Percentiles rank a stretch among this genome's conserved stretches.
These are phyloP conservation scores for Chamaetylas fuelleborni DNA, from an alignment of 2,113 vertebrate genomes.

Conservation along the genomic window DNA sequence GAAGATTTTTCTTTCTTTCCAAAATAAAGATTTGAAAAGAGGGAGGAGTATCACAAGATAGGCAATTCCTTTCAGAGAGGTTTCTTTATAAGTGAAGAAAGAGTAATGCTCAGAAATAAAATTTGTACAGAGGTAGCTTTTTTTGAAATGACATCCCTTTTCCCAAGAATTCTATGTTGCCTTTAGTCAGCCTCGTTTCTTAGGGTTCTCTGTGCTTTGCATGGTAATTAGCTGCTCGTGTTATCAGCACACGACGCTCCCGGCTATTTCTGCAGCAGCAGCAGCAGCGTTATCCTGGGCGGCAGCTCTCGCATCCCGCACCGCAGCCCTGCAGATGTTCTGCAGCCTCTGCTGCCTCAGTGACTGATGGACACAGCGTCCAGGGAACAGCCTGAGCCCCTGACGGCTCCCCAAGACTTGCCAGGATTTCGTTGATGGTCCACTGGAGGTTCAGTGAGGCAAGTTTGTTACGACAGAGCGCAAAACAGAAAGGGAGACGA, in stretches of 20 bases:
- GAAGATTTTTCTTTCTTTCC: background rate
- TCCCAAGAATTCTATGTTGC: slow-evolving; percentile 29
- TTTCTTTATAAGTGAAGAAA: slow-evolving; percentile 14
- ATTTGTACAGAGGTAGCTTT: slow-evolving; percentile 3
- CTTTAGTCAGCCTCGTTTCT: slow-evolving; percentile 51
- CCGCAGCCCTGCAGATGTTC: background rate
- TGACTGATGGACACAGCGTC: background rate
- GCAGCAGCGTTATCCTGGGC: background rate
- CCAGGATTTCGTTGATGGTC: slow-evolving; percentile 43
- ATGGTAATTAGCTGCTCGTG: slow-evolving; percentile 66
- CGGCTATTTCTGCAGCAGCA: slow-evolving; percentile 59
- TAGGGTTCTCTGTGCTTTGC: slow-evolving; percentile 62
- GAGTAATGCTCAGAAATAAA: slow-evolving; percentile 35
- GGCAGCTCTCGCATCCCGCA: background rate
- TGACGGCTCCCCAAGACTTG: background rate
- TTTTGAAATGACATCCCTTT: slow-evolving; percentile 33
- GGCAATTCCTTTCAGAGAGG: background rate
- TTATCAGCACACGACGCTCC: slow-evolving; percentile 33
- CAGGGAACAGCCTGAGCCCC: background rate
- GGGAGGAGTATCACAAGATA: background rate
- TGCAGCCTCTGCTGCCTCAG: background rate
- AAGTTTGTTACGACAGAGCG: slow-evolving; percentile 59
- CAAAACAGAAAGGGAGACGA: slow-evolving; percentile 40
- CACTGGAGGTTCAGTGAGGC: slow-evolving; percentile 47
- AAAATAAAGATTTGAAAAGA: background rate